A percentile compares a stretch with the other conserved stretches of the same genome.
Evolutionary conservation across 2,113 vertebrate species (phyloP).

Genomic region (Eubucco bourcierii): DNA sequence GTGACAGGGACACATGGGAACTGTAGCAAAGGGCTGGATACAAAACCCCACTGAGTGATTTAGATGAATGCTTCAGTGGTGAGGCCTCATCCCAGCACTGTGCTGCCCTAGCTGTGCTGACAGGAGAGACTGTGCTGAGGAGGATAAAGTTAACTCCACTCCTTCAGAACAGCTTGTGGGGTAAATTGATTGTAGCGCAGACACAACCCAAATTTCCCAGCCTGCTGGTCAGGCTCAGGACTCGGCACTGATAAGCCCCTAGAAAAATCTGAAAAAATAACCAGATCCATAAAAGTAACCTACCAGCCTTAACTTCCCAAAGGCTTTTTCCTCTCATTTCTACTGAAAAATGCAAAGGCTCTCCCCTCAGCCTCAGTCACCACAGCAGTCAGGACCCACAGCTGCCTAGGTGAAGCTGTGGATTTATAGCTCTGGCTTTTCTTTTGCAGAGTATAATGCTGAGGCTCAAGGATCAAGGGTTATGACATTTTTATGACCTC

Average conservation of each 20-base stretch:
- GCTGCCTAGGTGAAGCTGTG: background rate
- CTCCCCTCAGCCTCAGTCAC: background rate
- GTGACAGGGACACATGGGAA: background rate
- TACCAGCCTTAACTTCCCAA: background rate
- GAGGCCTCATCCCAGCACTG: background rate
- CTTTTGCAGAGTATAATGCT: slow-evolving; percentile 60
- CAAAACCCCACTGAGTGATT: background rate
- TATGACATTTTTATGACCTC: slow-evolving; percentile 76
- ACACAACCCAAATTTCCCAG: slow-evolving; percentile 31
- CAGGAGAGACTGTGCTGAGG: background rate
- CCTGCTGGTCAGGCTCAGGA: slow-evolving; percentile 5
- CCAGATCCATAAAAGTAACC: slow-evolving; percentile 31
- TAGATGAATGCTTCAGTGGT: background rate
- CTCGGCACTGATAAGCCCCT: background rate
- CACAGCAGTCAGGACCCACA: background rate
- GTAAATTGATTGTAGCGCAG: slow-evolving; percentile 21
- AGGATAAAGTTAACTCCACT: background rate
- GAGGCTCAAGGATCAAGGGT: slow-evolving; percentile 66
- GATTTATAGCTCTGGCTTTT: slow-evolving; percentile 68
- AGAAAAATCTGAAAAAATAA: slow-evolving; percentile 48
- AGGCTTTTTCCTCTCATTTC: slow-evolving; percentile 16
- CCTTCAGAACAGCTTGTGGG: background rate
- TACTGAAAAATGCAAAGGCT: background rate
- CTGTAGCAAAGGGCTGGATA: background rate
- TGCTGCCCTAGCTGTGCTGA: background rate